Evolutionary conservation across 1,140 invertebrate species (phyloP).

Genomic region (Sarcophaga bullata): DNA sequence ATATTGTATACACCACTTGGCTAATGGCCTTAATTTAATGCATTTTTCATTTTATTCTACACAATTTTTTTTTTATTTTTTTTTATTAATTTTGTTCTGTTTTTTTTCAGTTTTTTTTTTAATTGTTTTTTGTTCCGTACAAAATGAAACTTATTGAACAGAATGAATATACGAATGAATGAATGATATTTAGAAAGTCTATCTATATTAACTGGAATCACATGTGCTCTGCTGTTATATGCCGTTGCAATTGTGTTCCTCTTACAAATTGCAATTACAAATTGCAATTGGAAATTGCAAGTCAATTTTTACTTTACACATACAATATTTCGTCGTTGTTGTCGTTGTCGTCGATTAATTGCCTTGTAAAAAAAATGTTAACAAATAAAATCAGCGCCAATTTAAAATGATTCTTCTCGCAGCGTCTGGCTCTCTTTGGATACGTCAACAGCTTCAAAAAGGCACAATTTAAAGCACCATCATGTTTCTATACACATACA

Average conservation of each 20-base stretch:
- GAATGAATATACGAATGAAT: too few relatives aligned
- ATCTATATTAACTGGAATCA: constrained; percentile 4
- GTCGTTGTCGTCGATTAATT: constrained; percentile 8
- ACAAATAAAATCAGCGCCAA: constrained; percentile 15
- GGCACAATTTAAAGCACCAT: too few relatives aligned
- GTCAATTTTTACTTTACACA: neutral
- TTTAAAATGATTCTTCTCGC: constrained; percentile 5
- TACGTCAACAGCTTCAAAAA: too few relatives aligned
- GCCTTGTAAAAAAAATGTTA: constrained; percentile 19
- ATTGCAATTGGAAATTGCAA: neutral
- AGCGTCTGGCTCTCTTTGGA: neutral
- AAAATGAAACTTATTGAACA: too few relatives aligned
- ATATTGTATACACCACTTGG: neutral
- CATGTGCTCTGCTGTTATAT: neutral
- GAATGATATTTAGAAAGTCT: neutral
- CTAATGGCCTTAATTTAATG: constrained; percentile 26
- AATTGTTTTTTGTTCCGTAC: too few relatives aligned
- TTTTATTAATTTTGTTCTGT: too few relatives aligned
- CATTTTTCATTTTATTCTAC: neutral
- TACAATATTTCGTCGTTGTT: neutral
- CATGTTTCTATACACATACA: too few relatives aligned
- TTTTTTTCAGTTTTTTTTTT: neutral
- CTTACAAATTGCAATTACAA: neutral
- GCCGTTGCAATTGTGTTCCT: neutral
- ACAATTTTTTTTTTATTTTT: too few relatives aligned